Base-by-base conservation (phyloP, 2,113 vertebrate genomes). In the Plecturocebus donacophilus region DNA sequence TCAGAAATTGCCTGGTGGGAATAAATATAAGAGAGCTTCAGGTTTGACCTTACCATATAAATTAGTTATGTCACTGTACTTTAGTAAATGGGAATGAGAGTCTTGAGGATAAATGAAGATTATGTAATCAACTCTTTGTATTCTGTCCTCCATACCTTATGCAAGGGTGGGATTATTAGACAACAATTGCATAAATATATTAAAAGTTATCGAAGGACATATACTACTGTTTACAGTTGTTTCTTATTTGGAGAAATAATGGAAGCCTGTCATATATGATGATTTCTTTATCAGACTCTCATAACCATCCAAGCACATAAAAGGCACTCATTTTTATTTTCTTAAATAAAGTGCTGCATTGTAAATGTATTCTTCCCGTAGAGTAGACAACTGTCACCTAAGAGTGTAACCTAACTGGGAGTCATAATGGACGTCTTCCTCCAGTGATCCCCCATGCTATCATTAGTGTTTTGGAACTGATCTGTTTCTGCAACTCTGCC, bases 1-100 rank as follows among this genome's bases (percentile, higher is more conserved):
- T 91, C 84, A 73, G 76, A 35, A 85, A 68, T 89, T 75, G 61
- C 61, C n/a, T 92, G 38, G 64, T 86, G 32, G 49, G 30, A 64
- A 52, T 77, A 89, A 71, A 90, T 77, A 70, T 2, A 25, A 95
- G 58, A 86, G 21, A 79, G 30, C 47, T 77, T 95, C 87, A 79
- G 35, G 47, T 95, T 93, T 95, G 66, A 9, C 2, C 66, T 95
- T 88, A 52, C 47, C 16, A 71, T 81, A 92, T 92, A 85, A 91
- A 76, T 91, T 75, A 76, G n/a, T 77, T 84, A 90, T 38, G 19
- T 87, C 45, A 75, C 81, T n/a, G 2, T 77, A 35, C n/a, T 64
- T 77, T 45, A 87, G 45, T 87, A 87, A 87, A 40, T 88, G 54
- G 16, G 14, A 38, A 80, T 79, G 84, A 77, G 85, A 93, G 13